Evolutionary conservation across 1,140 invertebrate genomes (phyloP).

Genomic region (Orius laevigatus): DNA sequence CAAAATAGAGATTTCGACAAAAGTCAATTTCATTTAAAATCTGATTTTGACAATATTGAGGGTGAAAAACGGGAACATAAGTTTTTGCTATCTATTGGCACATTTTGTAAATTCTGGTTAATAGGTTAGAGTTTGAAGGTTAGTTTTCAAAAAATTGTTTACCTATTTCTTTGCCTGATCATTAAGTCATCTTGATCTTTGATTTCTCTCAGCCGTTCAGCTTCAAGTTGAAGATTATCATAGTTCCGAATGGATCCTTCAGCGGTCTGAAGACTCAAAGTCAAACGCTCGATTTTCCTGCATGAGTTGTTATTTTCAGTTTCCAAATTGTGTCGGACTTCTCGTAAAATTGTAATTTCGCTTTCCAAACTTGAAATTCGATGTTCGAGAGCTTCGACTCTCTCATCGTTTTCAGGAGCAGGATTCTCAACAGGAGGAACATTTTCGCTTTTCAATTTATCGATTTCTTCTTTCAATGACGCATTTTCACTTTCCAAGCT

Average conservation of each 20-base stretch:
- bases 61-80: too few species aligned
- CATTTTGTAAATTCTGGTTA: too few species aligned
- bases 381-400: slow-evolving; percentile 13
- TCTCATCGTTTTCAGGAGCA: slow-evolving; percentile 6
- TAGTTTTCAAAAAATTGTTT: neutral
- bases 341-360: slow-evolving; percentile 9
- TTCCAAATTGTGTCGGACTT: slow-evolving; percentile 17
- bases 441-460: neutral
- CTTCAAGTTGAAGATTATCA: slow-evolving; percentile 17
- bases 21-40: too few species aligned
- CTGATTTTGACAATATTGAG: too few species aligned
- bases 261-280: neutral
- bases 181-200: slow-evolving; percentile 4
- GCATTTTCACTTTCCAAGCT: neutral
- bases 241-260: slow-evolving; percentile 15
- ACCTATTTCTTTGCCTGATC: slow-evolving; percentile 6
- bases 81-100: too few species aligned
- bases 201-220: slow-evolving; percentile 9
- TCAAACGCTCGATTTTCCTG: slow-evolving; percentile 5
- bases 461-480: neutral
- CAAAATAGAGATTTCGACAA: too few species aligned
- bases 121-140: too few species aligned
- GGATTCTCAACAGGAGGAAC: too few species aligned
- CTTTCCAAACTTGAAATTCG: slow-evolving; percentile 1
- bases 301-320: slow-evolving; percentile 10